phyloP scores from a whole-genome alignment of 30 jellyfish, hydroid and myxozoan species.

The Catostylus mosaicus region DNA sequence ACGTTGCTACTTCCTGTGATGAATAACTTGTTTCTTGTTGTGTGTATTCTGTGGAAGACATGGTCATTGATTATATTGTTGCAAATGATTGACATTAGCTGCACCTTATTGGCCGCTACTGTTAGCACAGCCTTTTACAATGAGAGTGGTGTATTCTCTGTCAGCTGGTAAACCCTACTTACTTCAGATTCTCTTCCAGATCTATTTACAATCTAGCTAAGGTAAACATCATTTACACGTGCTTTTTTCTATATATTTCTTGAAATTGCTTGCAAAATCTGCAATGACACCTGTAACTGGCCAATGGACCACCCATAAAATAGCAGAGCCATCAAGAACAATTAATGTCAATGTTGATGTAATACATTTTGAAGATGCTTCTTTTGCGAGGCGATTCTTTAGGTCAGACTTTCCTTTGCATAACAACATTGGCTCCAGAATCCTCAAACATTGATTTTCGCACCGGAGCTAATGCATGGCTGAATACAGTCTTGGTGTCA shows the following conservation, averaged over 20 bases:
- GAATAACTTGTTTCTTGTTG: not conserved
- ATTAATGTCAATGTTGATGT: not conserved
- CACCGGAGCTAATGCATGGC: slow-evolving; percentile 27
- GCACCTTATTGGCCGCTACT: slow-evolving; percentile 21
- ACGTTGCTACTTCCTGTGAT: slow-evolving; percentile 9
- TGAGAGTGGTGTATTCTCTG: slow-evolving; percentile 20
- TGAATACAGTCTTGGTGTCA: slow-evolving; percentile 20
- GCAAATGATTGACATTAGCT: slow-evolving; percentile 21
- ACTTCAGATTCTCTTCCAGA: slow-evolving; percentile 3
- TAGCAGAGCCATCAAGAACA: slow-evolving; percentile 39
- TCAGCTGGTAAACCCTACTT: slow-evolving; percentile 28
- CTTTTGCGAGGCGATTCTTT: slow-evolving; percentile 16
- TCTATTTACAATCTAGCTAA: slow-evolving; percentile 13
- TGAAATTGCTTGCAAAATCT: slow-evolving; percentile 14
- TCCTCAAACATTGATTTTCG: slow-evolving; percentile 27
- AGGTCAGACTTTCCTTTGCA: slow-evolving; percentile 23
- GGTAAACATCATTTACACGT: not conserved
- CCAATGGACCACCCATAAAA: slow-evolving; percentile 26
- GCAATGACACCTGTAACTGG: slow-evolving; percentile 9
- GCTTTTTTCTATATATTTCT: not conserved
- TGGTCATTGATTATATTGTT: slow-evolving; percentile 1
- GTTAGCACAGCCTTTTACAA: slow-evolving; percentile 15
- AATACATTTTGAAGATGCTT: slow-evolving; percentile 2
- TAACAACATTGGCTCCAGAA: not conserved
- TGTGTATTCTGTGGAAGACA: not conserved